Percentiles rank a stretch among this genome's conserved stretches.
phyloP scores from a whole-genome alignment of 2,888 invertebrate species.

The Eupithecia subfuscata region DNA sequence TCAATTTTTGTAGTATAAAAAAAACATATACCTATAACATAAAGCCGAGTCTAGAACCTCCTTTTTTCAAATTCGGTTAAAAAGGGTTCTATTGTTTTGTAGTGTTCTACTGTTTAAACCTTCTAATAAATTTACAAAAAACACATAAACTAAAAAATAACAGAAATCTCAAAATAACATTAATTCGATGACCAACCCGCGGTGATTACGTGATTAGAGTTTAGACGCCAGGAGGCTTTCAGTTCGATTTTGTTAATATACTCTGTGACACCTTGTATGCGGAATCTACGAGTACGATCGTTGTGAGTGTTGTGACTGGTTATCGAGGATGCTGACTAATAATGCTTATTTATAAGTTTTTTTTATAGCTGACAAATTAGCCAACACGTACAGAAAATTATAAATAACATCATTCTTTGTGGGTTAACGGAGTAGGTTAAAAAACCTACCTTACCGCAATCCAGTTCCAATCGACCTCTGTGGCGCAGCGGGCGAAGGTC shows the following conservation, averaged over 20 bases:
- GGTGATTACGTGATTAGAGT: background rate
- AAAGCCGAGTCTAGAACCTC: no score
- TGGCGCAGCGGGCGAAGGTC: no score
- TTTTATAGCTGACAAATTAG: background rate
- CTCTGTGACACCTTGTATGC: background rate
- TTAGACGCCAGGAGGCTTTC: background rate
- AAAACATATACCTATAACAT: no score
- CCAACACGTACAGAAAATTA: background rate
- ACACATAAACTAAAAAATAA: background rate
- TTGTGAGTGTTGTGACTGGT: background rate
- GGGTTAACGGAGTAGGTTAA: background rate
- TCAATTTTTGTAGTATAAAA: no score
- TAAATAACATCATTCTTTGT: background rate
- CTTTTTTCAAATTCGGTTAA: no score
- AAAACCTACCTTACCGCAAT: background rate
- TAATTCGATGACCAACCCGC: background rate
- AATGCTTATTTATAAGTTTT: background rate
- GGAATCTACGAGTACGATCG: background rate
- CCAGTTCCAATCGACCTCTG: no score
- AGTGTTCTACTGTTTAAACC: no score
- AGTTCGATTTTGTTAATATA: background rate
- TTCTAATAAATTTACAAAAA: background rate
- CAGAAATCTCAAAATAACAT: background rate
- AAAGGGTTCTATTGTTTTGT: no score
- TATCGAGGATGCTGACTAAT: background rate